Evolutionary conservation across 2,113 vertebrate species (phyloP).

Genomic region (Rhodinocichla rosea): DNA sequence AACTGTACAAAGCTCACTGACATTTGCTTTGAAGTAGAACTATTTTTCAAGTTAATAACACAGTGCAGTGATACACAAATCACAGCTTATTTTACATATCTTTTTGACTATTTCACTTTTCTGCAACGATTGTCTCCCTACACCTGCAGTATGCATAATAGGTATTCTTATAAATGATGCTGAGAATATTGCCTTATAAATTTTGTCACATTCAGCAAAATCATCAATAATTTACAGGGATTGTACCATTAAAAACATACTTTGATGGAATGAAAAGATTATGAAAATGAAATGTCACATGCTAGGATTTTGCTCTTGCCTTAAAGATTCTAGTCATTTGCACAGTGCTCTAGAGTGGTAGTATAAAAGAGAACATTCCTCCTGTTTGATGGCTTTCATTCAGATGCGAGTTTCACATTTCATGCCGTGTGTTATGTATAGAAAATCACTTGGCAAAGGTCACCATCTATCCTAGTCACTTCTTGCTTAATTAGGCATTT

Average conservation of each 20-base stretch:
- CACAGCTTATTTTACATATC: neutral
- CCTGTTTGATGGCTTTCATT: constrained; percentile 12
- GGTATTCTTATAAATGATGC: constrained; percentile 25
- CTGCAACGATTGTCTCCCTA: neutral
- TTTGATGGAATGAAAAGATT: neutral
- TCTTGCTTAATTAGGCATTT: constrained; percentile 14
- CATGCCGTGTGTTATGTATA: neutral
- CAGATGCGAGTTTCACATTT: neutral
- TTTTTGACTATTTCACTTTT: constrained; percentile 8
- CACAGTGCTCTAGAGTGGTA: neutral
- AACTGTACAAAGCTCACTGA: neutral
- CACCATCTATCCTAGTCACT: neutral
- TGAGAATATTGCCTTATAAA: constrained; percentile 16
- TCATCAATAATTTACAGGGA: constrained; percentile 35
- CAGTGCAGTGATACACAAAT: neutral
- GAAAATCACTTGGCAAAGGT: constrained; percentile 18
- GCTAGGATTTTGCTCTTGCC: neutral
- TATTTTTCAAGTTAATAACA: constrained; percentile 20
- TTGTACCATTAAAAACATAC: constrained; percentile 30
- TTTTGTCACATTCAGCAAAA: constrained; percentile 46
- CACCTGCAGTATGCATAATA: constrained; percentile 12
- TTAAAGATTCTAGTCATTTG: neutral
- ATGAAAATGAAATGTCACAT: constrained; percentile 29
- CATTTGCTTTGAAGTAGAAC: neutral
- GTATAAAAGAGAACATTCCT: neutral